These are phyloP conservation scores for Trissolcus brochymenae DNA, from an alignment of 2,888 invertebrate species.

Conservation along the genomic window DNA sequence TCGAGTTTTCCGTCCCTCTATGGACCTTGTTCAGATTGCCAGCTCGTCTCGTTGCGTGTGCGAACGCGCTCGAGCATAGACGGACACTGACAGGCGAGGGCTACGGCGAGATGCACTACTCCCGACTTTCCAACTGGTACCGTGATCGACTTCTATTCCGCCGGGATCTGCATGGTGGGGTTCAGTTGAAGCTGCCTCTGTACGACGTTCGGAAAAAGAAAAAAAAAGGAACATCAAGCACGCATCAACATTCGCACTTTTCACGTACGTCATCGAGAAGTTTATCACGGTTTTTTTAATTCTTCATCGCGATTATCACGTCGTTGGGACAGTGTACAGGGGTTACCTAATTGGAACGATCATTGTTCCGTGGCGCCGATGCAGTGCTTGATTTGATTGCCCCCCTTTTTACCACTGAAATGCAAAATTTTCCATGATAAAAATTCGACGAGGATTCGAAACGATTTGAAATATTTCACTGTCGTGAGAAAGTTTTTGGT, in stretches of 20 bases:
- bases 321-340: too few species aligned
- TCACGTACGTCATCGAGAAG: constrained; percentile 10
- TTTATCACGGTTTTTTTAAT: constrained; percentile 10
- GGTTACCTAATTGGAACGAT: too few species aligned
- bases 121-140: constrained; percentile 50
- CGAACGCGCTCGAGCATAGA: constrained; percentile 47
- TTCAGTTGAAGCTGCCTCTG: constrained; percentile 28
- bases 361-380: too few species aligned
- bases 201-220: constrained; percentile 5
- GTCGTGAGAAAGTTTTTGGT: too few species aligned
- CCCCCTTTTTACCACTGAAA: too few species aligned
- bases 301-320: constrained; percentile 7
- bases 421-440: too few species aligned
- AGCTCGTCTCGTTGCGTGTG: constrained; percentile 24
- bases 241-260: constrained; percentile 13
- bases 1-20: constrained; percentile 1
- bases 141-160: constrained; percentile 43
- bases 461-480: too few species aligned
- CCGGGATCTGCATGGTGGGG: constrained; percentile 50
- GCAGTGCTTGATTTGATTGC: too few species aligned
- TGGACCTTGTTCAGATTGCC: neutral
- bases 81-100: constrained; percentile 48
- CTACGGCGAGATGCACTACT: constrained; percentile 50
- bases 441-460: too few species aligned
- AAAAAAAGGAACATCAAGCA: constrained; percentile 13